Evolutionary conservation across 2,888 invertebrate species (phyloP), one percentile per base, ranked within the genome.

Genomic region (Mythimna impura): DNA sequence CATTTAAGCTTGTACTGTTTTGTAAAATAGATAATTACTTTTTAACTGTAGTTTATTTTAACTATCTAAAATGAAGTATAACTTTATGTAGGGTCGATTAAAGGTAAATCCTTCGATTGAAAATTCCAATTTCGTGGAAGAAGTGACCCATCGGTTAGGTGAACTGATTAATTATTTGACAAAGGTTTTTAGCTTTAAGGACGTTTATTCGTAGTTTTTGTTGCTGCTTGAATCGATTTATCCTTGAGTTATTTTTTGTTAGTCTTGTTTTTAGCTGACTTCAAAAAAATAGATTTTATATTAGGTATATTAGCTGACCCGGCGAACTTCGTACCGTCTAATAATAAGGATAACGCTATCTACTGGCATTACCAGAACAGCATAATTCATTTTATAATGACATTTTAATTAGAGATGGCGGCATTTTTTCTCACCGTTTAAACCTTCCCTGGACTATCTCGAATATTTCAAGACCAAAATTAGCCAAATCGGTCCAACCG

Each of bases 1-100:
- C 47, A 61, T 70, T 80, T 72, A 64, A 61, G 36, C 64, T 54
- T 14, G 10, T 58, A 34, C 71, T 62, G 47, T 70, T 78, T 78
- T 69, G 52, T 72, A 60, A 70, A 70, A 71, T 64, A 76, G 54
- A 73, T 69, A 64, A 66, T 79, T 75, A 62, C 50, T 58, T 73
- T 78, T 79, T 52, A 34, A 73, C 43, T 71, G 64, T 36, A 22
- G 34, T 20, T 40, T 55, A 40, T 22, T 65, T 30, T 34, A 36
- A 62, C 17, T 71, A 50, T 75, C 47, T 34, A 30, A 64, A 68
- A 36, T 74, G 34, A 60, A 20, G 52, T 12, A 10, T 50, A 65
- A 43, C 14, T 66, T 17, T 5, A 12, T 47, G 17, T 34, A n/a
- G n/a, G n/a, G 34, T 12, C 43, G 62, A 36, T 79, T 36, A 30